These are phyloP conservation scores for Euphydryas editha DNA, from an alignment of 2,888 invertebrate species.

Conservation along the genomic window DNA sequence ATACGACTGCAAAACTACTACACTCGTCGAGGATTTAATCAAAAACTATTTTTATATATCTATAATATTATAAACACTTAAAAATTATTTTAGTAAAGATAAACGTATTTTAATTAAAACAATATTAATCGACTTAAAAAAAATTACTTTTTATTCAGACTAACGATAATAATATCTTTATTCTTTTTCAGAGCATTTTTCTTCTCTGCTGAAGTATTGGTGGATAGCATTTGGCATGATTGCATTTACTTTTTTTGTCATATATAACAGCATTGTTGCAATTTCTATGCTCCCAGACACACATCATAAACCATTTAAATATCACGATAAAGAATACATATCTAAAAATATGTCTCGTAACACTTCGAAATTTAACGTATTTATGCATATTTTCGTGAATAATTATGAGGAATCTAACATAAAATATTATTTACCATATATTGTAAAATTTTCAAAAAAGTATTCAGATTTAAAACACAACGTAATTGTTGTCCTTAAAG, in stretches of 20 bases:
- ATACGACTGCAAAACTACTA: no score
- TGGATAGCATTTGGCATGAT: conserved; percentile 74
- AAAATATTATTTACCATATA: conserved; percentile 60
- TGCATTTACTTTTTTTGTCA: conserved; percentile 61
- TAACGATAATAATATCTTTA: not conserved
- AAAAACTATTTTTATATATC: no score
- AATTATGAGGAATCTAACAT: conserved; percentile 54
- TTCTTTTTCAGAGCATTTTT: conserved; percentile 67
- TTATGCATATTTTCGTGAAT: conserved; percentile 65
- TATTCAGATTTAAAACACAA: conserved; percentile 61
- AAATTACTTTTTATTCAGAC: not conserved
- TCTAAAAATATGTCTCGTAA: conserved; percentile 34
- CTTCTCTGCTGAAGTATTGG: conserved; percentile 65
- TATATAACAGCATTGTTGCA: conserved; percentile 65
- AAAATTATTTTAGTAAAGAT: no score
- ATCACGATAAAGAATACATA: conserved; percentile 36
- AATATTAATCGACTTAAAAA: no score
- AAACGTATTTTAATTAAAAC: no score
- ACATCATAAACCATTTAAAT: conserved; percentile 44
- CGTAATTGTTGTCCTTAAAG: conserved; percentile 63
- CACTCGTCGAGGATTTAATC: no score
- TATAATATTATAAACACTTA: no score
- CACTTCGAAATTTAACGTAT: conserved; percentile 51
- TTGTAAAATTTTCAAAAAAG: conserved; percentile 59
- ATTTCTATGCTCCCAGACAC: conserved; percentile 57